Evolutionary conservation across 2,888 invertebrate species (phyloP).

Genomic region (Ophraella communa): DNA sequence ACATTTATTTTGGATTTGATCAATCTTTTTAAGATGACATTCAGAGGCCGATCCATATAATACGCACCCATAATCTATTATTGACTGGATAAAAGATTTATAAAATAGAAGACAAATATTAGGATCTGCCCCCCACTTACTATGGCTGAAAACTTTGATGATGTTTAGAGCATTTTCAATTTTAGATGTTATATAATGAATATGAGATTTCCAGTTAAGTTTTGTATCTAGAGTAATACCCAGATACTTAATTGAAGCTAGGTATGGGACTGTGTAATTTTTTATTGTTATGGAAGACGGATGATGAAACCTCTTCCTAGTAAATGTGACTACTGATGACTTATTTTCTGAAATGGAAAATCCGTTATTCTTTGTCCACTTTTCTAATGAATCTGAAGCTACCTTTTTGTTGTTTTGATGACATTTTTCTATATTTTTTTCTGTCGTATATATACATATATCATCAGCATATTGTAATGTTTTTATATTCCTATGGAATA

Average conservation of each 20-base stretch:
- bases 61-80: background rate
- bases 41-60: background rate
- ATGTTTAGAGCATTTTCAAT: constrained; percentile 9
- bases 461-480: constrained; percentile 6
- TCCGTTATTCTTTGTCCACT: background rate
- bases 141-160: background rate
- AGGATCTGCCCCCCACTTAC: constrained; percentile 19
- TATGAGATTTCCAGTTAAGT: constrained; percentile 11
- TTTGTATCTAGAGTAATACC: too few relatives aligned
- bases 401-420: background rate
- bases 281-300: background rate
- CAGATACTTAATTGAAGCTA: too few relatives aligned
- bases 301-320: background rate
- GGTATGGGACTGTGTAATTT: background rate
- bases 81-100: background rate
- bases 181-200: background rate
- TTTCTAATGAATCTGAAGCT: background rate
- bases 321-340: background rate
- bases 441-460: background rate
- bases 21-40: background rate
- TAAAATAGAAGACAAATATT: background rate
- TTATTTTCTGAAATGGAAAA: background rate
- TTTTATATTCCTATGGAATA: background rate
- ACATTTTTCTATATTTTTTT: background rate
- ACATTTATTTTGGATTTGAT: too few relatives aligned